Base-by-base conservation (phyloP, 1,140 invertebrate genomes). In the Bombus polaris region DNA sequence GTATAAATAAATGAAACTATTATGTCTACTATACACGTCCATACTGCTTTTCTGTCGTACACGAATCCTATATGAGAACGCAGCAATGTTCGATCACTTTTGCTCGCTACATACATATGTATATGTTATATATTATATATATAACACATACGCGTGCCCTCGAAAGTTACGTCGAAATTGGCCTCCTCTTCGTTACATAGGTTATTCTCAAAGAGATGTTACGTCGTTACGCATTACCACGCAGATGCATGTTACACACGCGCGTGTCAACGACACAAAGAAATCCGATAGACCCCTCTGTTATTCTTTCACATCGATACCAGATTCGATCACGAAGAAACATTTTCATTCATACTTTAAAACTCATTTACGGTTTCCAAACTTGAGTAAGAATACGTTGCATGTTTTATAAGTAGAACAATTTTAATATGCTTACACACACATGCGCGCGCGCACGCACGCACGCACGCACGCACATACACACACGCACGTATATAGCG, bases 221-320 rank as follows among this genome's bases (percentile, higher is more conserved):
- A 87, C 70, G 85, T 76, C 42, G 66, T 87, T 81, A 87, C 39
- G 76, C 76, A 57, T 73, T 83, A 68, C 81, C 74, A 81, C 70
- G 70, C 70, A 87, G 62, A 86, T 47, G 62, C 62, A 74, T 39
- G 39, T 77, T 79, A 84, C 74, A 76, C 68, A 75, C n/a, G 39
- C 62, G 86, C 72, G 86, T 87, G 86, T 87, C 83, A 87, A 85
- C 77, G 86, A 87, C 76, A 87, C 75, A 87, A 87, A 87, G 86
- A 87, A 87, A 85, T 12, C 18, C 47, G 62, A 76, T 47, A 44
- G 32, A 47, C 2, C 15, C 37, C 18, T 35, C 9, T 59, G 25
- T 73, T 57, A 32, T 39, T 83, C 28, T 35, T n/a, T 47, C 28
- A 28, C 47, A 81, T 85, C 62, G 44, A 85, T 84, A 65, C 62